phyloP scores from a whole-genome alignment of 2,797 vertebrate genomes.

The Phaenicophaeus curvirostris region DNA sequence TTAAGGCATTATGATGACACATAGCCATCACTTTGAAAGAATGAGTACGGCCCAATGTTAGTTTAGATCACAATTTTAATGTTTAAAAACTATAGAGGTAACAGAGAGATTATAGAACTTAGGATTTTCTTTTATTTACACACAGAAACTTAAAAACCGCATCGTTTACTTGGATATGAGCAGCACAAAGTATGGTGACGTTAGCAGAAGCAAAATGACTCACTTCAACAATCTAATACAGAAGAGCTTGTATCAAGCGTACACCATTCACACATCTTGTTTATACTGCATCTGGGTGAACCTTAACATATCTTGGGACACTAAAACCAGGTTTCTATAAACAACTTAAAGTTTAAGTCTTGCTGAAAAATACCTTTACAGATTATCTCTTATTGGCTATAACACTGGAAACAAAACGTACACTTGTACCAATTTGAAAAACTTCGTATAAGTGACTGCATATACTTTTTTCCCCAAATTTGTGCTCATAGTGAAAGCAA shows the following conservation, averaged over 20 bases:
- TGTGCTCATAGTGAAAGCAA: constrained; percentile 65
- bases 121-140: constrained; percentile 77
- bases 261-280: constrained; percentile 56
- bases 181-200: constrained; percentile 61
- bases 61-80: constrained; percentile 73
- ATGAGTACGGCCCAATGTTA: background rate
- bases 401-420: constrained; percentile 62
- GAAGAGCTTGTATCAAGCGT: constrained; percentile 44
- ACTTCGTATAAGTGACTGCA: background rate
- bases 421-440: constrained; percentile 54
- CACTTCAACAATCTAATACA: constrained; percentile 60
- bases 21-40: background rate
- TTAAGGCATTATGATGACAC: background rate
- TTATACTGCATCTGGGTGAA: constrained; percentile 39
- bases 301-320: constrained; percentile 50
- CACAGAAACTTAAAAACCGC: constrained; percentile 54
- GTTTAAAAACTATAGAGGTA: constrained; percentile 75
- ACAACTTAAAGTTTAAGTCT: constrained; percentile 65
- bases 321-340: constrained; percentile 56
- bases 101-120: constrained; percentile 69
- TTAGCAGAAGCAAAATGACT: constrained; percentile 58
- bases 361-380: constrained; percentile 60
- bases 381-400: constrained; percentile 46
- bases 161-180: constrained; percentile 64
- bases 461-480: constrained; percentile 9